Base-by-base conservation (phyloP, 2,797 vertebrate species). In the Avahi laniger region DNA sequence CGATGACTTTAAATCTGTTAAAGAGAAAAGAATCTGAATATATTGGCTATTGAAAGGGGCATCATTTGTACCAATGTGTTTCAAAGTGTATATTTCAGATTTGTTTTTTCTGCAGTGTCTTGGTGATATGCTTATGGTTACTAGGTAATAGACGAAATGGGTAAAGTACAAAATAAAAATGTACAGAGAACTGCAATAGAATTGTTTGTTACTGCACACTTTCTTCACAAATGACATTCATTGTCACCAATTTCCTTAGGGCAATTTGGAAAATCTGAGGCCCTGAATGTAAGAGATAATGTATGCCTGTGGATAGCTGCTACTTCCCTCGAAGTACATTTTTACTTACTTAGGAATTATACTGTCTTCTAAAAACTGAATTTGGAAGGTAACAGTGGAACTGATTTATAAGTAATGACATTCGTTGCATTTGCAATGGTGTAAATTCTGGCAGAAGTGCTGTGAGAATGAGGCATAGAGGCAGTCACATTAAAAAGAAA, bases 51-150 rank as follows among this genome's bases (percentile, higher is more conserved):
- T 79, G 46, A 92, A 91, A 83, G 17, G 59, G 38, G 1, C 33
- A 48, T 96, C 22, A 26, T 67, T 94, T 95, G 48, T 88, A 93
- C 70, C 6, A 61, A 30, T 69, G 70, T 89, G 35, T 93, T 94
- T 93, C 28, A 69, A 81, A 78, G 14, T 81, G 6, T 61, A 12
- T 69, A 35, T 87, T 93, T 93, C 72, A 94, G 52, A 41, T 82
- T 93, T 95, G 48, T 91, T 96, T 97, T 84, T 90, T 22, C 65
- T 93, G 15, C 7, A 59, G 20, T 80, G 17, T 89, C n/a, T 96
- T 78, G 46, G 35, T 46, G 48, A 75, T 30, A 41, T 90, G 50
- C 43, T 88, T 85, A 57, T 78, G 41, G 61, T 95, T 96, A 90
- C 72, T 50, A 85, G 57, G 48, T 81, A 63, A 83, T 50, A 63